Evolutionary conservation across 2,113 vertebrate species (phyloP), one percentile per base, ranked within the genome.

Genomic region (Myotis brandtii): DNA sequence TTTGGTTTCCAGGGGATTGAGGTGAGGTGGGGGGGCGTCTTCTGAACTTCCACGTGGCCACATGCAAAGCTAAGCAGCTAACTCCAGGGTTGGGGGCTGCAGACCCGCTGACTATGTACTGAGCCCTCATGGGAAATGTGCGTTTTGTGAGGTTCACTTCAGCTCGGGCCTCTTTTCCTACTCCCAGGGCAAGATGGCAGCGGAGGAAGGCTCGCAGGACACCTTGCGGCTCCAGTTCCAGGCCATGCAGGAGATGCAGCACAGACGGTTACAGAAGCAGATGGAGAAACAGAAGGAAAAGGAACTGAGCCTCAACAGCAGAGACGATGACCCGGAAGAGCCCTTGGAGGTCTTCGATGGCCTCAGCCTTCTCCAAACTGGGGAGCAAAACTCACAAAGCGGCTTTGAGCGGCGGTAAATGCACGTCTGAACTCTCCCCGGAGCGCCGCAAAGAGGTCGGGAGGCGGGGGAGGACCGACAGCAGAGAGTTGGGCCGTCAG

Each of bases 181-280:
- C 46, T 52, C 62, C 81, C n/a, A 96, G 95, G 77, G 32, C 82
- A 40, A 25, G 37, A 99, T 99, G 99, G 98, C 98, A 67, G 95
- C 98, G 0, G 98, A 98, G 0, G 94, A 98, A 21, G 93, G 95
- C 46, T 77, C 96, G 3, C 97, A 97, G 4, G 98, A 99, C 64
- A 95, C 96, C 27, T 94, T 99, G 95, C 98, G 98, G 96, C 98
- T 99, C 85, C 99, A 99, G 98, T 99, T 99, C 91, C 98, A 99
- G 98, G 97, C 98, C 1, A 98, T 99, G 16, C 99, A 99, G 97
- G 98, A 99, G 69, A 99, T 99, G 89, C 99, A 99, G 96, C 98
- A 98, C 67, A 98, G 96, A 37, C 81, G 97, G 88, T 91, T 99
- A 66, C 98, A 98, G 86, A 97, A 95, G 93, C 97, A 98, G 86